phyloP scores from a whole-genome alignment of 1,140 invertebrate species.

The Lordiphosa clarofinis region DNA sequence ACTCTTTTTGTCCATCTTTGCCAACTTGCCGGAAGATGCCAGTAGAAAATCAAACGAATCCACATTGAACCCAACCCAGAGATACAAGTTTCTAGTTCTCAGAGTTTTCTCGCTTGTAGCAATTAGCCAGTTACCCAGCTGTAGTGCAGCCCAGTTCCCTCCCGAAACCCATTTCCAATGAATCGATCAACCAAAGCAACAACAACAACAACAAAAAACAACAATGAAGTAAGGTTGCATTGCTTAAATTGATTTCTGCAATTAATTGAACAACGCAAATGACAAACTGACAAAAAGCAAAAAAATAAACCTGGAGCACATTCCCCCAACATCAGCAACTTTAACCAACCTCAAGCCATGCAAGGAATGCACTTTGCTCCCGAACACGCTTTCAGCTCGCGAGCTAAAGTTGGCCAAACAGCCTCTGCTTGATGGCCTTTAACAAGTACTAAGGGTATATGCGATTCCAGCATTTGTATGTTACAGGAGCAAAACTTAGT shows the following conservation, averaged over 20 bases:
- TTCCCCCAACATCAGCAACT: conserved; percentile 9
- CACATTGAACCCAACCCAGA: conserved; percentile 31
- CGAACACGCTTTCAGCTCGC: conserved; percentile 62
- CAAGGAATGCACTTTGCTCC: conserved; percentile 58
- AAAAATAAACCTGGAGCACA: conserved; percentile 17
- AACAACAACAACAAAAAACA: conserved; percentile 28
- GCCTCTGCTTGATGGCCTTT: too few relatives aligned
- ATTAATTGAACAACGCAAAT: conserved; percentile 78
- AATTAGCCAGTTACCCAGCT: conserved; percentile 63
- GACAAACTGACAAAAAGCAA: conserved; percentile 59
- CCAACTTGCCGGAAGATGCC: conserved; percentile 63
- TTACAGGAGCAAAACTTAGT: too few relatives aligned
- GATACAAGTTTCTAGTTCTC: conserved; percentile 30
- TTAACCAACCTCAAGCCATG: conserved; percentile 42
- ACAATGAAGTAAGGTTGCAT: conserved; percentile 74
- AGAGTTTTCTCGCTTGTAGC: conserved; percentile 43
- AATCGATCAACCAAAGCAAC: conserved; percentile 55
- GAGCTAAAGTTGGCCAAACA: conserved; percentile 12
- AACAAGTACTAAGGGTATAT: conserved; percentile 11
- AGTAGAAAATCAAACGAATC: conserved; percentile 14
- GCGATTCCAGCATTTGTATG: not conserved
- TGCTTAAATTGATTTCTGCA: conserved; percentile 79
- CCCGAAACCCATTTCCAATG: conserved; percentile 68
- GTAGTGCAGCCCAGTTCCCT: conserved; percentile 53
- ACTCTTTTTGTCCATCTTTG: conserved; percentile 58